Evolutionary conservation across 2,113 vertebrate species (phyloP), one percentile per base, ranked within the genome.

Genomic region (Coturnix japonica): DNA sequence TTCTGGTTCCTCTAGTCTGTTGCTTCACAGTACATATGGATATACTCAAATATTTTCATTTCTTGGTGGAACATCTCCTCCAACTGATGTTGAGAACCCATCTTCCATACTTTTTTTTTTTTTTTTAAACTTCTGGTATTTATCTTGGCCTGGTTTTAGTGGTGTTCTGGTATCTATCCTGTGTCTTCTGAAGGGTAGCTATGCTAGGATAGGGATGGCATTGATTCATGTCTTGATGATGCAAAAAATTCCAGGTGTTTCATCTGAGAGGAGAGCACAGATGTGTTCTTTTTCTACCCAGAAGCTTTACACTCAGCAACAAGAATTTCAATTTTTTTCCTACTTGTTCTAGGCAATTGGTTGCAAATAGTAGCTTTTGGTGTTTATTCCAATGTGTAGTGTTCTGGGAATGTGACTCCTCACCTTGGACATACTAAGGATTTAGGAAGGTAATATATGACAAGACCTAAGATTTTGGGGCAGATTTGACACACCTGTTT

Each of bases 91-190:
- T 57, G 61, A 46, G 49, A 26, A 87, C 25, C 11, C 11, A 64
- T 91, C 20, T 21, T 79, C 37, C 5, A 30, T 39, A 10, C 41
- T 74, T 90, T 67, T 19, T 71, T 78, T 85, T 11, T 65, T 47
- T 12, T 25, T 64, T 2, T 51, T 51, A 13, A 11, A 9, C 4
- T 79, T 65, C 63, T 90, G 44, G 3, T 65, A 53, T 81, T 81
- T 93, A 25, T 87, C 46, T 89, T 79, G 23, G 11, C 17, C 28
- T 59, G 19, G 57, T 86, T n/a, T 13, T 81, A 22, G 33, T 64
- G 14, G 26, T 89, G 75, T 73, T 87, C 90, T 93, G 67, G 20
- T 88, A 22, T 91, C n/a, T 85, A 6, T 90, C 82, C 53, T 69
- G n/a, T 17, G 23, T 86, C 28, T 81, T 78, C 67, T 84, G 66